These are phyloP conservation scores for Stratiomys singularior DNA, from an alignment of 2,888 invertebrate species.

Conservation along the genomic window DNA sequence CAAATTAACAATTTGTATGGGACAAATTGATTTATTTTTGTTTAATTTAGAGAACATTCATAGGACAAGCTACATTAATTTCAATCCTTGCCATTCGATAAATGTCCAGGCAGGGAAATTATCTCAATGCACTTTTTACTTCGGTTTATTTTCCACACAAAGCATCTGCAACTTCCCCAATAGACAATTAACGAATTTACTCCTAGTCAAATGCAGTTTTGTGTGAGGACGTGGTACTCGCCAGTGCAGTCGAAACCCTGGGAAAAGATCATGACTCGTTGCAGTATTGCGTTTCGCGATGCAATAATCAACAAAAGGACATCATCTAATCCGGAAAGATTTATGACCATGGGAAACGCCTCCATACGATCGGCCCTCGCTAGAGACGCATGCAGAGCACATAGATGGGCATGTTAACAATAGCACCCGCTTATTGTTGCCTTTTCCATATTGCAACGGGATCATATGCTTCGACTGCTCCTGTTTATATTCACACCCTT, in stretches of 20 bases:
- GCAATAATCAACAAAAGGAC: constrained; percentile 44
- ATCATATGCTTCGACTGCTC: constrained; percentile 1
- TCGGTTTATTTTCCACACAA: too few species aligned
- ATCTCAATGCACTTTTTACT: too few species aligned
- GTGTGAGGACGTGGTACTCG: too few species aligned
- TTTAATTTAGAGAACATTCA: too few species aligned
- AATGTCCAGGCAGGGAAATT: too few species aligned
- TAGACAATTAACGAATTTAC: too few species aligned
- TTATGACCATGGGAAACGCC: constrained; percentile 52
- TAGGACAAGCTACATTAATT: too few species aligned
- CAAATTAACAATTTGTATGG: too few species aligned
- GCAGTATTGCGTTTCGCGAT: constrained; percentile 5
- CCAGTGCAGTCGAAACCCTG: background rate
- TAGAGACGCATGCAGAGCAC: background rate
- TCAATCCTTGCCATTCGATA: too few species aligned
- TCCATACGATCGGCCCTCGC: constrained; percentile 32
- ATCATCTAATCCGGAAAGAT: constrained; percentile 50
- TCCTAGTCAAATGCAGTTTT: too few species aligned
- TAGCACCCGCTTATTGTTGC: constrained; percentile 10
- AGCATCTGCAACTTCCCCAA: too few species aligned
- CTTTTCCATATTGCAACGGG: constrained; percentile 31
- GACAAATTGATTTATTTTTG: too few species aligned
- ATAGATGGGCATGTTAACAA: constrained; percentile 11
- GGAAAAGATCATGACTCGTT: background rate
- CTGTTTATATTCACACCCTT: constrained; percentile 29